Conservation (phyloP, 1,140 invertebrate species). For the Lucilia sericata region DNA sequence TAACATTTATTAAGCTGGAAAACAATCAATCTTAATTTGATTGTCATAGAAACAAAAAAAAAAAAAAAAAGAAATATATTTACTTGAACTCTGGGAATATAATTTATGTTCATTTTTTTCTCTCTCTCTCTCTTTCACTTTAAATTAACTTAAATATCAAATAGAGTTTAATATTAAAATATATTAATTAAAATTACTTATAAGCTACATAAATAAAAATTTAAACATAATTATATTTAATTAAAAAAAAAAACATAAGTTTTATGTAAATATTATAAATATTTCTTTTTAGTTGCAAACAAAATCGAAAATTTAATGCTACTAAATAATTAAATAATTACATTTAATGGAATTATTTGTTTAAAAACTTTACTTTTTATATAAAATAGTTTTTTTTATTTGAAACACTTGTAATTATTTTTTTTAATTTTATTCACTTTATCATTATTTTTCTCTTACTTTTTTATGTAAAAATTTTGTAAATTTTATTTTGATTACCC, state of each 20-base stretch:
- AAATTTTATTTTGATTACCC: neutral
- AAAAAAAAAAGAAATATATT: neutral
- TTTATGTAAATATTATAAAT: slow-evolving; percentile 9
- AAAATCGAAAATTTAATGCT: neutral
- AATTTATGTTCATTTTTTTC: slow-evolving; percentile 25
- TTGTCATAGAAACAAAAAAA: neutral
- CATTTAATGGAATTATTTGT: slow-evolving; percentile 1
- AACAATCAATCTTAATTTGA: neutral
- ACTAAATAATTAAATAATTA: neutral
- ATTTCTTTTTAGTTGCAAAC: neutral
- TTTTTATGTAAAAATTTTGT: neutral
- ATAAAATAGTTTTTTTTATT: neutral
- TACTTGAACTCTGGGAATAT: slow-evolving; percentile 38
- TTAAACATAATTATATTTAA: too few species aligned
- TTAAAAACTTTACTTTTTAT: neutral
- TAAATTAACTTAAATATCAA: neutral
- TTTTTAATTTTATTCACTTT: neutral
- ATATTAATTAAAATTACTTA: neutral
- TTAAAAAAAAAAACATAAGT: neutral
- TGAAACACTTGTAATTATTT: neutral
- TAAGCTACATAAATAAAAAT: too few species aligned
- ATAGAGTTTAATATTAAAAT: slow-evolving; percentile 5
- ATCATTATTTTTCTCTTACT: neutral
- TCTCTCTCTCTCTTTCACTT: neutral
- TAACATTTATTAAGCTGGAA: neutral